Evolutionary conservation across 2,797 vertebrate species (phyloP).

Genomic region (Spatula versicolor): DNA sequence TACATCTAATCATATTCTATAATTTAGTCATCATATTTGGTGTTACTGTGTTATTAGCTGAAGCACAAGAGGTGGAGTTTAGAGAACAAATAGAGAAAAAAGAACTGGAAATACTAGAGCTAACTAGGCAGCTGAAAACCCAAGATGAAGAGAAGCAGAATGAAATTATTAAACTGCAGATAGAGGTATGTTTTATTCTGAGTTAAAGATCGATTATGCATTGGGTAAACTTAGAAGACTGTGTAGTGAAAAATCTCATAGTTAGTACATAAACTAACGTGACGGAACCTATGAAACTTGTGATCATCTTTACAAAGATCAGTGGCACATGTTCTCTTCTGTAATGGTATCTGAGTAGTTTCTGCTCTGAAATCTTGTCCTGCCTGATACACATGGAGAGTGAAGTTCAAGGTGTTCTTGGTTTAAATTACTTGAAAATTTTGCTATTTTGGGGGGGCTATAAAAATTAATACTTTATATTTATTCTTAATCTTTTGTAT

Average conservation of each 20-base stretch:
- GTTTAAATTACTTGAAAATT: background rate
- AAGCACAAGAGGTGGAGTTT: conserved; percentile 74
- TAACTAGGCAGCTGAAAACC: conserved; percentile 84
- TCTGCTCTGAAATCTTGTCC: background rate
- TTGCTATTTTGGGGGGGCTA: background rate
- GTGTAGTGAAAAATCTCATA: background rate
- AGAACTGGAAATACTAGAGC: conserved; percentile 81
- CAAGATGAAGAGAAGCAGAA: conserved; percentile 90
- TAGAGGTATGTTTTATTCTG: conserved; percentile 84
- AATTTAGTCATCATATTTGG: background rate
- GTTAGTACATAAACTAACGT: background rate
- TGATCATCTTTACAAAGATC: background rate
- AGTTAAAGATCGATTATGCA: background rate
- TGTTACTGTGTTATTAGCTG: conserved; percentile 69
- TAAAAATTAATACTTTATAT: background rate
- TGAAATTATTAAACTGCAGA: conserved; percentile 89
- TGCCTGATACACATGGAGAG: background rate
- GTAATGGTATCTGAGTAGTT: background rate
- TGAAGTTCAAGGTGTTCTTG: background rate
- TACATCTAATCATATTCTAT: background rate
- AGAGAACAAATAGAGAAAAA: conserved; percentile 80
- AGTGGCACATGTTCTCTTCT: background rate
- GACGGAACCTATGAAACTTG: background rate
- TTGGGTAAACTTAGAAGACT: background rate
- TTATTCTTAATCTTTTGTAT: background rate